These are phyloP conservation scores for Lordiphosa andalusiaca DNA, from an alignment of 2,888 invertebrate genomes.

Conservation along the genomic window DNA sequence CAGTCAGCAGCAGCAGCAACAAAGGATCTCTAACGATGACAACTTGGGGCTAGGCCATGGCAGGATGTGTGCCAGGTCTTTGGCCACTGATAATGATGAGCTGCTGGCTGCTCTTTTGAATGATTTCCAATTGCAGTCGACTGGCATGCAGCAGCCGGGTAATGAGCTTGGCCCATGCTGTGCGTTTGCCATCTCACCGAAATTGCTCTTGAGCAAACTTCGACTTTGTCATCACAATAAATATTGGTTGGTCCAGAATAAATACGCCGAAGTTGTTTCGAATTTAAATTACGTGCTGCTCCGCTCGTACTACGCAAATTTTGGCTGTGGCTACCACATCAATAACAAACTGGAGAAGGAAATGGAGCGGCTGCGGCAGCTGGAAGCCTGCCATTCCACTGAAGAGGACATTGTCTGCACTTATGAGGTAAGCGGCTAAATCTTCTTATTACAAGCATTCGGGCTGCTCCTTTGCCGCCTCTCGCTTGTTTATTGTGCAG, in stretches of 20 bases:
- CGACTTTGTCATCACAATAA: conserved; percentile 80
- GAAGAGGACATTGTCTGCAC: conserved; percentile 72
- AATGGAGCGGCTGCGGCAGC: conserved; percentile 13
- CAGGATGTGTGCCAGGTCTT: conserved; percentile 60
- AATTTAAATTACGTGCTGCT: conserved; percentile 79
- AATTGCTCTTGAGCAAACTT: conserved; percentile 80
- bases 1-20: conserved; percentile 57
- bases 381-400: conserved; percentile 30
- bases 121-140: conserved; percentile 78
- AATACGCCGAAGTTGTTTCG: conserved; percentile 80
- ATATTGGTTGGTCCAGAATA: conserved; percentile 81
- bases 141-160: conserved; percentile 58
- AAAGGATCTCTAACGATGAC: conserved; percentile 69
- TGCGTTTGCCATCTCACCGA: conserved; percentile 77
- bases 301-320: conserved; percentile 77
- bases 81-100: conserved; percentile 79
- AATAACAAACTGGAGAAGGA: conserved; percentile 16
- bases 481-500: conserved; percentile 61
- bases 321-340: conserved; percentile 47
- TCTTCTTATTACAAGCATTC: conserved; percentile 55
- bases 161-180: conserved; percentile 61
- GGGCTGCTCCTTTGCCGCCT: conserved; percentile 27
- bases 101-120: conserved; percentile 79
- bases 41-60: conserved; percentile 47
- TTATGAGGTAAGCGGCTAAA: conserved; percentile 79